Conservation (phyloP, 2,113 vertebrate genomes). For the Hystrix brachyura region DNA sequence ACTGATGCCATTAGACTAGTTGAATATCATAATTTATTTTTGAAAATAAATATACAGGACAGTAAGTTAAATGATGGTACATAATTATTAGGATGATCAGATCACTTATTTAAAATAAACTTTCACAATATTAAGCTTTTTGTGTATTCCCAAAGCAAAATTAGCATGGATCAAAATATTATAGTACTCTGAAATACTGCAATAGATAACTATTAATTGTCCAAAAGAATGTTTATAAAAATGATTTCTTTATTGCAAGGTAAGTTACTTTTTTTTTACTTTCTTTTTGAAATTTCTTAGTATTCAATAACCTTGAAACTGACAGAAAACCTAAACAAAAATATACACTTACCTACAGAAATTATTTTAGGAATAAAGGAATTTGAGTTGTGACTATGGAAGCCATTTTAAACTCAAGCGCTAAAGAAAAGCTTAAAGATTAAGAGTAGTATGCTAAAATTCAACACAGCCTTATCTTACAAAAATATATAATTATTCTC, state of each 20-base stretch:
- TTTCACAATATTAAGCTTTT: conserved; percentile 7
- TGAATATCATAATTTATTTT: conserved; percentile 8
- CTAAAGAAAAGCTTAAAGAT: background rate
- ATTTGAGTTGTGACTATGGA: background rate
- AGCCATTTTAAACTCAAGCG: background rate
- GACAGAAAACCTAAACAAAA: background rate
- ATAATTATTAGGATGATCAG: background rate
- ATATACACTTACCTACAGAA: background rate
- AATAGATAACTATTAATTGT: background rate
- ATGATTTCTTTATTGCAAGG: background rate
- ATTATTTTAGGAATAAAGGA: conserved; percentile 17
- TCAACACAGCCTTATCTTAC: background rate
- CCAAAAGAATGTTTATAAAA: background rate
- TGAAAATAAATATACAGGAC: background rate
- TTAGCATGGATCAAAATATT: background rate
- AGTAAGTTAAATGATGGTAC: background rate
- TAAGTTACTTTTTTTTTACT: background rate
- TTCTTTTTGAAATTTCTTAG: background rate
- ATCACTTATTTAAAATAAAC: conserved; percentile 6
- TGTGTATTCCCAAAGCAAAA: background rate
- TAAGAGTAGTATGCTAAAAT: background rate
- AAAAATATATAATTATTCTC: background rate
- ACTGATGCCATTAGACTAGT: background rate
- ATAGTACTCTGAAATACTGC: background rate
- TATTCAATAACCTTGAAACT: background rate